These are phyloP conservation scores for Ormyrus rosae DNA, from an alignment of 2,888 invertebrate genomes.

Conservation along the genomic window DNA sequence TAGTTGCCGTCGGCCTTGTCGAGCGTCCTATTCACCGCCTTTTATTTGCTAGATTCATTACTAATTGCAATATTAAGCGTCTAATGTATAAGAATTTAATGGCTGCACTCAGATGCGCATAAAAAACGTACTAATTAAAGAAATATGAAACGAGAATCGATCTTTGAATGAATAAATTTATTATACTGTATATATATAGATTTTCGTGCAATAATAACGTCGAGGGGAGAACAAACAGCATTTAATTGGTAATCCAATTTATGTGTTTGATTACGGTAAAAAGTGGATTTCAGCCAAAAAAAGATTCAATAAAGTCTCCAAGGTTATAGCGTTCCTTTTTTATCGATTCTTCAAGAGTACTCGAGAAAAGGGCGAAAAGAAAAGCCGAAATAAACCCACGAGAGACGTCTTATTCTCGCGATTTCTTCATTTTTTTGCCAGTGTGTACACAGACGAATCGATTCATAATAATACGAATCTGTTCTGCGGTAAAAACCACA, in stretches of 20 bases:
- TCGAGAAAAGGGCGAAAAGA: slow-evolving; percentile 3
- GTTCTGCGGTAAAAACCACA: neutral
- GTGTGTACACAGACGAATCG: slow-evolving; percentile 4
- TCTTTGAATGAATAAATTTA: neutral
- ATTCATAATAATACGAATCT: slow-evolving; percentile 10
- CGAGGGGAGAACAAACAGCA: too few species aligned
- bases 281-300: neutral
- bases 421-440: neutral
- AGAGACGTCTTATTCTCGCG: neutral
- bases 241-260: too few species aligned
- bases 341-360: slow-evolving; percentile 27
- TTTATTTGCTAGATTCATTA: slow-evolving; percentile 23
- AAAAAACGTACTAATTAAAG: neutral
- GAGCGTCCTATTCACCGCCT: slow-evolving; percentile 3
- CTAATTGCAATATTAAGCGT: slow-evolving; percentile 37
- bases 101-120: neutral
- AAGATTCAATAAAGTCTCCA: slow-evolving; percentile 19
- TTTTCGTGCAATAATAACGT: too few species aligned
- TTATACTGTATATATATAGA: neutral
- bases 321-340: slow-evolving; percentile 33
- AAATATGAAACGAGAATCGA: neutral
- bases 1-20: slow-evolving; percentile 24
- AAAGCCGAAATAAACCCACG: slow-evolving; percentile 6
- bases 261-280: neutral
- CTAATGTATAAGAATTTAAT: neutral